These are phyloP conservation scores for Corythornis vintsioides DNA, from an alignment of 2,113 vertebrate genomes.

Conservation along the genomic window DNA sequence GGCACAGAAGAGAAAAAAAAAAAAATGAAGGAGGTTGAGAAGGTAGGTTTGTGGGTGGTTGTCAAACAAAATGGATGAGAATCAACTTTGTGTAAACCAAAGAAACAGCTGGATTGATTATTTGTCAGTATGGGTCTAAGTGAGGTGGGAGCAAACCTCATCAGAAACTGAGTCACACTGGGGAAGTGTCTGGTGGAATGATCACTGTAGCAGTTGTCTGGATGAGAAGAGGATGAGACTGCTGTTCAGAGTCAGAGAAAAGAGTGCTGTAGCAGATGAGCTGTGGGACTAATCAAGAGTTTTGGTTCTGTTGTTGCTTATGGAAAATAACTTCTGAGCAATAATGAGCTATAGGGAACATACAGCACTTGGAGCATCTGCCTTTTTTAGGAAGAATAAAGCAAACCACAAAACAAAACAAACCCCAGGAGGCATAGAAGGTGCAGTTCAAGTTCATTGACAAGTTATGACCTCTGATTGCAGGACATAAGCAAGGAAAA, in stretches of 20 bases:
- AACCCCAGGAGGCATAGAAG: background rate
- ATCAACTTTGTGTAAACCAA: background rate
- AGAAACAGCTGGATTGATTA: background rate
- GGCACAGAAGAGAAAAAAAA: background rate
- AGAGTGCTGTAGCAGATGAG: background rate
- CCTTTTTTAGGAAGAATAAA: background rate
- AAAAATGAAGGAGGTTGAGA: background rate
- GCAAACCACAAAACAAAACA: no score
- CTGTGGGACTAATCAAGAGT: accelerated
- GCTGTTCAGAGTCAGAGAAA: background rate
- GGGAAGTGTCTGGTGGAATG: background rate
- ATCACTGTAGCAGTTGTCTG: background rate
- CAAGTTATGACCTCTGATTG: background rate
- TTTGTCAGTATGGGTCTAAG: background rate
- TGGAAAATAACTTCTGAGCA: background rate
- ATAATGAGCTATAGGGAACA: background rate
- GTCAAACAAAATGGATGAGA: background rate
- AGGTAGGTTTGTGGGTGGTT: background rate
- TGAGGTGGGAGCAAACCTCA: background rate
- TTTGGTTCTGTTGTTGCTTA: background rate
- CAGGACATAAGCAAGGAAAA: background rate
- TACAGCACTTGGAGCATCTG: background rate
- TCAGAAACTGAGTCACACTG: background rate
- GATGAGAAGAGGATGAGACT: background rate
- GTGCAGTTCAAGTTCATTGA: background rate